phyloP scores from a whole-genome alignment of 1,140 invertebrate genomes.

The Pseudomyrmex pallidus region DNA sequence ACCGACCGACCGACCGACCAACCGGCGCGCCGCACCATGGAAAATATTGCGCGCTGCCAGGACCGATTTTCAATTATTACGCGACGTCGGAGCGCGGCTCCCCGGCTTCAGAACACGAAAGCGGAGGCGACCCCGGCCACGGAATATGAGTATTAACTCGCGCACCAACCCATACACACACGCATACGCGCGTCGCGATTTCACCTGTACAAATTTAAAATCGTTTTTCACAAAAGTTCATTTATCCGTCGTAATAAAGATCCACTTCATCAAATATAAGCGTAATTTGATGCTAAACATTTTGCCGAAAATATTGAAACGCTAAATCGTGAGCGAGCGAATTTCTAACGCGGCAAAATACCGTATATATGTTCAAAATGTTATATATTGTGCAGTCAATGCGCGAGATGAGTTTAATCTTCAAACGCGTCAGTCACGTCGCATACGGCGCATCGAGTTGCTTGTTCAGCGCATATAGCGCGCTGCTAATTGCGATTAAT shows the following conservation, averaged over 20 bases:
- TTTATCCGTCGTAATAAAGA: neutral
- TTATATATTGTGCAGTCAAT: neutral
- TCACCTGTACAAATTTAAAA: neutral
- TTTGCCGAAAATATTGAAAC: neutral
- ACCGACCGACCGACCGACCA: neutral
- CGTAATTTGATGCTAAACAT: too few species aligned
- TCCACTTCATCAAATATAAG: neutral
- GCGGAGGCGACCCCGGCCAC: neutral
- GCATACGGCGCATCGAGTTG: neutral
- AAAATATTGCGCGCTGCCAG: conserved; percentile 54
- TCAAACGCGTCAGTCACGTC: conserved; percentile 4
- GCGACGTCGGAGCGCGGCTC: neutral
- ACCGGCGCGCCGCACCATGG: neutral
- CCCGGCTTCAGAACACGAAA: conserved; percentile 27
- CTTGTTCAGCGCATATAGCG: neutral
- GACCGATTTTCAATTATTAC: conserved; percentile 61
- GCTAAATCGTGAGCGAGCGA: neutral
- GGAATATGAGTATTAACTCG: conserved; percentile 9
- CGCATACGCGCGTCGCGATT: neutral
- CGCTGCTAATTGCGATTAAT: conserved; percentile 25
- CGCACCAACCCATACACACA: neutral
- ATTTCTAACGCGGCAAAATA: neutral
- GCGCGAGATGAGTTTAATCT: conserved; percentile 16
- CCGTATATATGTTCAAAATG: neutral
- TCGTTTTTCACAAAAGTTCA: neutral